Conservation (phyloP, 2,888 invertebrate genomes). For the Hermaeophaga mercurialis region DNA sequence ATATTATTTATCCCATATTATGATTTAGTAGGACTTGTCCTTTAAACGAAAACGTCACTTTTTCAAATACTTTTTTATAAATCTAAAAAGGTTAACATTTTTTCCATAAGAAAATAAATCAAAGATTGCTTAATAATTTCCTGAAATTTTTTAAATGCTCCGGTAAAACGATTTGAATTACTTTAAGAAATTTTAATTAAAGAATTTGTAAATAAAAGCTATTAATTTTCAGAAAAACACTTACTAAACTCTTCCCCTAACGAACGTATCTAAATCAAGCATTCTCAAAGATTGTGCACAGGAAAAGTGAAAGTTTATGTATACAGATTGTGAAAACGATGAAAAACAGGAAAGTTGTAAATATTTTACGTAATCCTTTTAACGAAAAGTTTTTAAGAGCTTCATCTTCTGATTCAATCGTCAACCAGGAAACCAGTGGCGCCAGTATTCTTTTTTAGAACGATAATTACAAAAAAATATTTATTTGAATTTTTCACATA, state of each 20-base stretch:
- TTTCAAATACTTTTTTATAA: too few species aligned
- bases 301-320: not conserved
- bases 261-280: not conserved
- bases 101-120: too few species aligned
- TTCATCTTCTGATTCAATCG: not conserved
- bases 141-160: too few species aligned
- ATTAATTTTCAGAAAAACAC: not conserved
- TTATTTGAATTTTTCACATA: too few species aligned
- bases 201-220: not conserved
- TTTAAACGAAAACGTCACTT: too few species aligned
- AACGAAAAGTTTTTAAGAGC: not conserved
- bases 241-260: not conserved
- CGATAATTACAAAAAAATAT: too few species aligned
- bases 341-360: not conserved
- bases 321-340: not conserved
- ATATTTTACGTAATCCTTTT: constrained; percentile 1
- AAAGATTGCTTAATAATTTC: too few species aligned
- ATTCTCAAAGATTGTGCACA: not conserved
- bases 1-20: too few species aligned
- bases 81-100: too few species aligned
- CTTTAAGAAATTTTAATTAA: not conserved
- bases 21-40: too few species aligned
- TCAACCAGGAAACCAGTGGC: not conserved
- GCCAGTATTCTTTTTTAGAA: too few species aligned
- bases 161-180: too few species aligned